These are phyloP conservation scores for Heterodera schachtii DNA, from an alignment of 1,140 invertebrate species.

Conservation along the genomic window DNA sequence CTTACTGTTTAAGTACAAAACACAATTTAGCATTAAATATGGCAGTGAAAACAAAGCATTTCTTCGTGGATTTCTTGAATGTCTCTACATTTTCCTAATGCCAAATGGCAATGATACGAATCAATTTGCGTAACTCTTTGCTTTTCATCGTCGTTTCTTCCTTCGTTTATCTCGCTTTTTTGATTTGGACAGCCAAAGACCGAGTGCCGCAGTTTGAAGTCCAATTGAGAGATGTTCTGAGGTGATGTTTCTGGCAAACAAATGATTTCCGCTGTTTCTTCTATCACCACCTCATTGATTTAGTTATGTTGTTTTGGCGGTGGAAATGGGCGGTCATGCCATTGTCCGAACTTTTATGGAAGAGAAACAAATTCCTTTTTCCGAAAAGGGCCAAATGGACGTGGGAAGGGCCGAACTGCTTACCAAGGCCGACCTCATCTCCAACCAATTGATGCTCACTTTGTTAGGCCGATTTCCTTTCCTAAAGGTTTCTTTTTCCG, in stretches of 20 bases:
- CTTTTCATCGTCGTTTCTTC: conserved; percentile 41
- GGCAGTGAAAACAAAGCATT: too few relatives aligned
- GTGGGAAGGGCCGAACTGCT: conserved; percentile 61
- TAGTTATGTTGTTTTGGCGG: conserved; percentile 61
- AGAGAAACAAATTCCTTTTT: conserved; percentile 45
- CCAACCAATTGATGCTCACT: conserved; percentile 60
- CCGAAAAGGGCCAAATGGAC: conserved; percentile 56
- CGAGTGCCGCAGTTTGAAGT: conserved; percentile 59
- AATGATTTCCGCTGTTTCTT: conserved; percentile 10
- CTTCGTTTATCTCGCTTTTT: conserved; percentile 57
- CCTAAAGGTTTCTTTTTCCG: conserved; percentile 39
- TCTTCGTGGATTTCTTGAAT: too few relatives aligned
- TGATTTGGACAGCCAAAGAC: conserved; percentile 51
- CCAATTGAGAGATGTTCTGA: conserved; percentile 56
- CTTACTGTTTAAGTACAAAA: too few relatives aligned
- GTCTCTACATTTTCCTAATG: too few relatives aligned
- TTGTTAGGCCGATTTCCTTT: conserved; percentile 56
- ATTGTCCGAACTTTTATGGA: conserved; percentile 55
- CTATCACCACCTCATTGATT: conserved; percentile 22
- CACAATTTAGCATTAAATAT: too few relatives aligned
- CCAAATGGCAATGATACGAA: conserved; percentile 35
- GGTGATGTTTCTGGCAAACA: conserved; percentile 38
- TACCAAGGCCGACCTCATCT: conserved; percentile 62
- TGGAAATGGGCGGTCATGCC: conserved; percentile 63
- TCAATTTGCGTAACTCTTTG: conserved; percentile 55